These are phyloP conservation scores for Acromyrmex charruanus DNA, from an alignment of 1,140 invertebrate species.

Conservation along the genomic window DNA sequence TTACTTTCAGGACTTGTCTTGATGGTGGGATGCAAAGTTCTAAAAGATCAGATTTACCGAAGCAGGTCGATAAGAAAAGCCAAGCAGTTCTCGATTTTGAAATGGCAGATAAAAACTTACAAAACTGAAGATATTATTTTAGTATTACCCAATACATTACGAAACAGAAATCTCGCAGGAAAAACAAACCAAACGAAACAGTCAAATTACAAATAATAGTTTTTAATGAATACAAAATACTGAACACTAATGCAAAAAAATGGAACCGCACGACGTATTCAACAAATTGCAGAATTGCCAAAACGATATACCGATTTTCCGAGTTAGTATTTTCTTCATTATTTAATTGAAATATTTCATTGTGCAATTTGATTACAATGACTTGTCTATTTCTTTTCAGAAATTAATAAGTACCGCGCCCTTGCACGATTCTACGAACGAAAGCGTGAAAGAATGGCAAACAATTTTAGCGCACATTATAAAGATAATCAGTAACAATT, in stretches of 20 bases:
- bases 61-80: conserved; percentile 48
- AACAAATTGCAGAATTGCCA: conserved; percentile 59
- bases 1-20: conserved; percentile 67
- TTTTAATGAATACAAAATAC: conserved; percentile 8
- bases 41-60: conserved; percentile 20
- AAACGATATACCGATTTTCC: conserved; percentile 66
- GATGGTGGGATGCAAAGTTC: conserved; percentile 33
- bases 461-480: conserved; percentile 64
- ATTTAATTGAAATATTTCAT: conserved; percentile 15
- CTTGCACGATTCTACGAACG: neutral
- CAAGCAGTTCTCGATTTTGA: conserved; percentile 58
- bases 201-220: neutral
- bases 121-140: conserved; percentile 44
- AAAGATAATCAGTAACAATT: conserved; percentile 59
- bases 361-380: neutral
- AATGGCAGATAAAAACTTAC: conserved; percentile 52
- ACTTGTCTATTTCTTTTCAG: conserved; percentile 64
- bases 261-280: conserved; percentile 44
- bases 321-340: conserved; percentile 69
- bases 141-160: neutral
- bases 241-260: conserved; percentile 8
- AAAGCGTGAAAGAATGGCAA: conserved; percentile 65
- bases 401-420: conserved; percentile 69
- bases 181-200: neutral
- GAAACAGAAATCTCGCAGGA: neutral